Base-by-base conservation (phyloP, 2,888 invertebrate genomes). In the Pantelozetes paolii region DNA sequence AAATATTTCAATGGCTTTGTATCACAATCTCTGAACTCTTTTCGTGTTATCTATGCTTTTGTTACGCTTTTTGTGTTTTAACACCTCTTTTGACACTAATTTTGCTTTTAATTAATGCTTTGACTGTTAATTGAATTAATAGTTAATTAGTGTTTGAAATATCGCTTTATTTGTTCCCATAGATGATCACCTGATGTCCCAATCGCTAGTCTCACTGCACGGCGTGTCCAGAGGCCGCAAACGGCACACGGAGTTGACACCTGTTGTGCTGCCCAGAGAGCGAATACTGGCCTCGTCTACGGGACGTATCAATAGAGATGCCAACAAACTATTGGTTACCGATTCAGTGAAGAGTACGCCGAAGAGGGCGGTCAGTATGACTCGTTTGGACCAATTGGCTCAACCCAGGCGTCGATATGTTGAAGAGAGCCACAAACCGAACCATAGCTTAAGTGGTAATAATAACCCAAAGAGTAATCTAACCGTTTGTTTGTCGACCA, bases 361-460 rank as follows among this genome's bases (percentile, higher is more conserved):
- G 28, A 78, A 76, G 73, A 74, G 93, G 88, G 92, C 93, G 82
- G 90, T 90, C 86, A 92, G 92, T 83, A 92, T 94, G 92, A 90
- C 92, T 82, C 89, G 94, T 80, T 88, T 94, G 86, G 94, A 94
- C 87, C 88, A 89, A 83, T 86, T 90, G 83, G 87, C 90, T 80
- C 88, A 87, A 84, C 90, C 90, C 78, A 86, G 89, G 80, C 74
- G 76, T 42, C 75, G 77, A 57, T 77, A 77, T 70, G 36, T 75
- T 20, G 76, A 77, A 26, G 71, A 74, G 36, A 54, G 45, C 23
- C 64, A 62, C 5, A 59, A 57, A 42, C 30, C 64, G 28, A 30
- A 59, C 26, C 54, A 20, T 73, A 23, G 18, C 42, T 40, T 67
- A 67, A 67, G 20, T 40, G 67, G 67, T 67, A 67, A 67, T 67